Percentiles rank a stretch among this genome's conserved stretches.
Conservation (phyloP, 2,797 vertebrate genomes). For the Leucoraja ocellata region DNA sequence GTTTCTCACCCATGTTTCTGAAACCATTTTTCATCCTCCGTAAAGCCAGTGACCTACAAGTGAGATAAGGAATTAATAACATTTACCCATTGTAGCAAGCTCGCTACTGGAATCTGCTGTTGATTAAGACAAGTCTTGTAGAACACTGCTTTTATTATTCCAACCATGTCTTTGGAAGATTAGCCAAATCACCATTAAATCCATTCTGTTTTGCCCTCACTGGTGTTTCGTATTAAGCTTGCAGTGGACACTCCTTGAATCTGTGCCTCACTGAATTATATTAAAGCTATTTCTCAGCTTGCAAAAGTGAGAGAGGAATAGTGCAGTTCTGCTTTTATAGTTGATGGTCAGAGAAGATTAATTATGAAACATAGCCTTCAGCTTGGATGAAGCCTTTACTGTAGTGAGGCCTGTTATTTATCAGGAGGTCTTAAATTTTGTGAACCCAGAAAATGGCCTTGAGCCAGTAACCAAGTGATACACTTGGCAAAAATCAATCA, state of each 20-base stretch:
- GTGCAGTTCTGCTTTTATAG: neutral
- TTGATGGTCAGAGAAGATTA: neutral
- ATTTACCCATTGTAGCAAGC: neutral
- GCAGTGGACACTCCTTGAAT: neutral
- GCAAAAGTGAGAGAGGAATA: neutral
- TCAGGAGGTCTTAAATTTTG: constrained; percentile 9
- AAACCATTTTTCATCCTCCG: constrained; percentile 23
- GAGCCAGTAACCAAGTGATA: constrained; percentile 1
- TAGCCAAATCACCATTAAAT: neutral
- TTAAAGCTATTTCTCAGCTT: neutral
- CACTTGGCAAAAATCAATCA: constrained; percentile 2
- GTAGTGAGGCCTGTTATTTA: constrained; percentile 8
- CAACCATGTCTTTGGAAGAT: constrained; percentile 1
- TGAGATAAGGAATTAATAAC: neutral
- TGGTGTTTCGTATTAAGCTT: neutral
- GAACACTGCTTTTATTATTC: neutral
- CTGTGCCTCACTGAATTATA: neutral
- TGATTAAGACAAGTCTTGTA: neutral
- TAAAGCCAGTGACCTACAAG: constrained; percentile 3
- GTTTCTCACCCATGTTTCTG: constrained; percentile 14
- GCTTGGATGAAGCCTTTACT: constrained; percentile 1
- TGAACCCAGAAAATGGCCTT: neutral
- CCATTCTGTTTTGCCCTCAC: neutral
- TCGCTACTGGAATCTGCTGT: neutral
- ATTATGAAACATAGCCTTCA: neutral